Evolutionary conservation across 2,797 vertebrate species (phyloP).

Genomic region (Halcyon chelicuti): DNA sequence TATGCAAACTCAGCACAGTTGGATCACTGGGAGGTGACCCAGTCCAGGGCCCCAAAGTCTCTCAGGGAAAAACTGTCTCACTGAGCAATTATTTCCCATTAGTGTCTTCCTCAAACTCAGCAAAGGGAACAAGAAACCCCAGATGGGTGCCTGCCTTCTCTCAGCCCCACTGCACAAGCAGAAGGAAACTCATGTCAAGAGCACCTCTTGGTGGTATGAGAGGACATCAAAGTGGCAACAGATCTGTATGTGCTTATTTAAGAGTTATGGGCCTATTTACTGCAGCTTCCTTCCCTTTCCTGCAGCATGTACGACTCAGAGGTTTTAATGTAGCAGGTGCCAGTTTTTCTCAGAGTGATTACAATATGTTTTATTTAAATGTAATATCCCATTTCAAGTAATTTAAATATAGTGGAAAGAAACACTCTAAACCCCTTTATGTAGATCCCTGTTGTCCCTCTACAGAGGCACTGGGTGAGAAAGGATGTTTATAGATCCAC

Average conservation of each 20-base stretch:
- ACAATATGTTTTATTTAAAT: not conserved
- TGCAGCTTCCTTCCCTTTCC: not conserved
- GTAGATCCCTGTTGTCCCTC: not conserved
- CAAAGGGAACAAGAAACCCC: not conserved
- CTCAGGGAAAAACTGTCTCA: not conserved
- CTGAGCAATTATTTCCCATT: not conserved
- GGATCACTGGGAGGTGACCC: accelerated
- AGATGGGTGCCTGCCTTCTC: not conserved
- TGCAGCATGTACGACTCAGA: not conserved
- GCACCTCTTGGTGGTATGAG: constrained; percentile 53
- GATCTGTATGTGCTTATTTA: not conserved
- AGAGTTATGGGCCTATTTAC: not conserved
- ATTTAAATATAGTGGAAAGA: not conserved
- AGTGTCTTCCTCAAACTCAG: not conserved
- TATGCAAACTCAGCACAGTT: not conserved
- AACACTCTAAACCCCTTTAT: not conserved
- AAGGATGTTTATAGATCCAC: not conserved
- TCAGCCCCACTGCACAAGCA: not conserved
- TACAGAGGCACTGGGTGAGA: not conserved
- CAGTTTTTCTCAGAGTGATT: not conserved
- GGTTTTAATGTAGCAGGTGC: not conserved
- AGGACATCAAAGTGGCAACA: not conserved
- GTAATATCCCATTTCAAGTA: not conserved
- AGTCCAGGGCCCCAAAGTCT: not conserved
- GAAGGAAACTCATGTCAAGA: constrained; percentile 7